Conservation (phyloP, 1,140 invertebrate genomes). For the Xylocopa sonorina region DNA sequence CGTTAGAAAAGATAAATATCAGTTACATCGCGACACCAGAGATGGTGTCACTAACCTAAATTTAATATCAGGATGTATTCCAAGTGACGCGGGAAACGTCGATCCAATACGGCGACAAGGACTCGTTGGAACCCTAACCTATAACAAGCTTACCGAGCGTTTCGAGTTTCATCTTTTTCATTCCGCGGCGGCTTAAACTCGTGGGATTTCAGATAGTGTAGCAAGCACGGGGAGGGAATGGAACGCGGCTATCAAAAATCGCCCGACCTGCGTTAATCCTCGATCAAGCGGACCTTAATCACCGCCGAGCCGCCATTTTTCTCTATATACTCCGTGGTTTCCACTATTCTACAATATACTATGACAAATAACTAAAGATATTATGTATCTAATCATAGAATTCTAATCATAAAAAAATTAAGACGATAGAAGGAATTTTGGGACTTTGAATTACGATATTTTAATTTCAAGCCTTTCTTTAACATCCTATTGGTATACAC, state of each 20-base stretch:
- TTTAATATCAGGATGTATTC: slow-evolving; percentile 15
- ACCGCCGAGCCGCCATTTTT: slow-evolving; percentile 46
- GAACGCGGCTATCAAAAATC: slow-evolving; percentile 47
- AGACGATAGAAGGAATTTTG: too few species aligned
- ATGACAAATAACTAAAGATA: background rate
- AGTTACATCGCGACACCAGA: background rate
- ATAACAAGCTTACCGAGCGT: slow-evolving; percentile 21
- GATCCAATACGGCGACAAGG: background rate
- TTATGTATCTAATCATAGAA: background rate
- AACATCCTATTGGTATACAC: too few species aligned
- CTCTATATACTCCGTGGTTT: slow-evolving; percentile 11
- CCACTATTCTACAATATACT: slow-evolving; percentile 70
- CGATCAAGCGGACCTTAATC: slow-evolving; percentile 61
- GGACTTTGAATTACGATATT: too few species aligned
- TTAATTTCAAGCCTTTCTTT: too few species aligned
- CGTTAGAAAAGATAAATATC: background rate
- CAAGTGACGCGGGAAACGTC: background rate
- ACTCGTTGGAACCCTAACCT: slow-evolving; percentile 10
- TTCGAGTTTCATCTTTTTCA: slow-evolving; percentile 55
- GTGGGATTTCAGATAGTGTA: slow-evolving; percentile 40
- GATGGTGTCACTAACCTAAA: background rate
- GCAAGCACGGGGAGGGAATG: slow-evolving; percentile 1
- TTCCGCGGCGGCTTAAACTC: slow-evolving; percentile 55
- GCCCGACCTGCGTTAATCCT: slow-evolving; percentile 62
- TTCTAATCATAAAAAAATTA: background rate